A percentile compares a stretch with the other conserved stretches of the same genome.
These are phyloP conservation scores for Thomomys bottae DNA, from an alignment of 2,113 vertebrate genomes.

Conservation along the genomic window DNA sequence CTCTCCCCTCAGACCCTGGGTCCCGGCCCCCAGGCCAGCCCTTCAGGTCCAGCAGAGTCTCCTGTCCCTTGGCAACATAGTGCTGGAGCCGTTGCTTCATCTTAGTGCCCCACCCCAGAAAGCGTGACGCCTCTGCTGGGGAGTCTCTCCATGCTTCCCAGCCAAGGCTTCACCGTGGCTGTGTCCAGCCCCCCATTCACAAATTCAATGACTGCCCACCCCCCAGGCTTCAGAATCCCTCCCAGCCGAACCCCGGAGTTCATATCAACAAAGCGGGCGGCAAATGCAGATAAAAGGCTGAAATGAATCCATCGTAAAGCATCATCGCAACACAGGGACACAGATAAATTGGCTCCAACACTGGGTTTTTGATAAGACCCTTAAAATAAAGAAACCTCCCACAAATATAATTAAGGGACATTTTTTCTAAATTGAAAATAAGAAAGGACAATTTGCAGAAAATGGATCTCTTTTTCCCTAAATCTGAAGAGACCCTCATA, in stretches of 20 bases:
- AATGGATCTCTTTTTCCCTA: conserved; percentile 38
- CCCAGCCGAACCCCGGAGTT: conserved; percentile 18
- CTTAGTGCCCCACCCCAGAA: too few relatives aligned
- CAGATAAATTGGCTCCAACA: conserved; percentile 54
- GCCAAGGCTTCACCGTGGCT: background rate
- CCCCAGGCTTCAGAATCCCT: background rate
- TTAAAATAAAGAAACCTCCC: conserved; percentile 58
- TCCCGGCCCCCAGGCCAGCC: too few relatives aligned
- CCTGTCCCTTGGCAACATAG: too few relatives aligned
- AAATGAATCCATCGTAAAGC: conserved; percentile 38
- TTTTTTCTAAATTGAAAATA: conserved; percentile 76
- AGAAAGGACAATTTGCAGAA: conserved; percentile 58
- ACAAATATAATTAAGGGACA: conserved; percentile 66
- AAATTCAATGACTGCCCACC: background rate
- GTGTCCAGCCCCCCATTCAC: background rate
- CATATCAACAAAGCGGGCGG: conserved; percentile 39
- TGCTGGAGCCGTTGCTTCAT: too few relatives aligned
- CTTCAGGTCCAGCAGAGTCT: too few relatives aligned
- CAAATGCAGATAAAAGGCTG: conserved; percentile 56
- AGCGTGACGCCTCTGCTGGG: too few relatives aligned
- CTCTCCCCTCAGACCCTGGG: too few relatives aligned
- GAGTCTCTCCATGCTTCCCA: too few relatives aligned
- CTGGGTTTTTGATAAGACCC: conserved; percentile 58
- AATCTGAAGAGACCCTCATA: conserved; percentile 56
- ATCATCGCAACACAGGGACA: conserved; percentile 4